Evolutionary conservation across 2,888 invertebrate genomes (phyloP), one percentile per base, ranked within the genome.

Genomic region (Euplexia lucipara): DNA sequence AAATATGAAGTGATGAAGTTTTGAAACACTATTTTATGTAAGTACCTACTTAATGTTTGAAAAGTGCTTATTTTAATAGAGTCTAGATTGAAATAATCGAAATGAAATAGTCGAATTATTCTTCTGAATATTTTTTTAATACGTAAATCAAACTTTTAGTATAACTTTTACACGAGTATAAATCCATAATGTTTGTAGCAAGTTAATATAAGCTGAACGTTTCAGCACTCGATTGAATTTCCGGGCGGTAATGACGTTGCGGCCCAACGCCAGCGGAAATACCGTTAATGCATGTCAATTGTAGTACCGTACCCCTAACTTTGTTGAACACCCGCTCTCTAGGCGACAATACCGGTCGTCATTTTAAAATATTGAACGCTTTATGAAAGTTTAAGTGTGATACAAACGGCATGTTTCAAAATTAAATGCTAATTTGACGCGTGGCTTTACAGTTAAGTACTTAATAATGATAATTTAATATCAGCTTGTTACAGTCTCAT

Each of bases 231-330:
- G 90, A 94, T 94, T 91, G 93, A 94, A 93, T 95, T 95, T 95
- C 94, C 94, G 93, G 90, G 73, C 88, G 85, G 88, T 93, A 93
- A 93, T 86, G 90, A 92, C 85, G 83, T 92, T 88, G 86, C 85
- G 86, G 83, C 85, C 88, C 86, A 89, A 89, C 90, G 90, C 85
- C 86, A 85, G 76, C 90, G 94, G 94, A 94, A 92, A 93, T 91
- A 90, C 90, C 86, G 89, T 86, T 94, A 95, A 95, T 94, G 94
- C 94, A 94, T 92, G 92, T 91, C 95, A 94, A 94, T 94, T 94
- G 93, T 92, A 89, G 90, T 87, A 83, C 88, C 91, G 90, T 87
- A 83, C 88, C 91, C 90, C 87, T 89, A 88, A 93, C 89, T 87
- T 89, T 77, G 88, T 91, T 89, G 81, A 52, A 51, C 48, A 26